Base-by-base conservation (phyloP, 2,113 vertebrate genomes). In the Shinisaurus crocodilurus region DNA sequence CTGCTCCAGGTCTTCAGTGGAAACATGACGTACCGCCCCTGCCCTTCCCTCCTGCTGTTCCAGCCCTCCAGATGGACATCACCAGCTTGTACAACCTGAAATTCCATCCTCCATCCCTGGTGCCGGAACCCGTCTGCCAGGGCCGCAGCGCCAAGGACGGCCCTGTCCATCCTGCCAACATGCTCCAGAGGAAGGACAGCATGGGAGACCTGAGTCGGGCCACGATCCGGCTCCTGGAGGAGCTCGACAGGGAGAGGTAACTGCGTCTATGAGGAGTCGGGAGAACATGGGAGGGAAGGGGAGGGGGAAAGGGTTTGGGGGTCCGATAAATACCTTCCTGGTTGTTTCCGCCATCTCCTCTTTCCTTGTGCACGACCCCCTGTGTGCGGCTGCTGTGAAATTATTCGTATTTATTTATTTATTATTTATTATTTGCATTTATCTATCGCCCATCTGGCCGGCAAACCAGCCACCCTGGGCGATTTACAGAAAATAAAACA, bases 1-100 rank as follows among this genome's bases (percentile, higher is more conserved):
- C 50, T 12, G 1, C 6, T 54, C 50, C 12, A 54, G 50, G 50
- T 7, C 50, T 54, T 54, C 50, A 9, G 50, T 54, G 50, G 12
- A 13, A 16, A 2, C 1, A 5, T 23, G 0, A 12, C 75, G 20
- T 27, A 1, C 23, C 40, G n/a, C 3, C 29, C 0, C 9, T 1
- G 0, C 60, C n/a, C 10, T 12, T 5, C 8, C n/a, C 5, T 0
- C 87, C 9, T 20, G 25, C 76, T 27, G 76, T 29, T 20, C 60
- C 95, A 99, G 98, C 99, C 90, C 96, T 99, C 90, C 98, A 99
- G 96, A 98, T 98, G 98, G 99, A 99, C 94, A 97, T 98, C 86
- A 97, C 96, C 94, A 98, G 98, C 92, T 97, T 99, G 92, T 99
- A 99, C 86, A 98, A 98, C 95, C 98, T 99, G 88, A 98, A 98